Base-by-base conservation (phyloP, 2,888 invertebrate species). In the Diplazon laetatorius region DNA sequence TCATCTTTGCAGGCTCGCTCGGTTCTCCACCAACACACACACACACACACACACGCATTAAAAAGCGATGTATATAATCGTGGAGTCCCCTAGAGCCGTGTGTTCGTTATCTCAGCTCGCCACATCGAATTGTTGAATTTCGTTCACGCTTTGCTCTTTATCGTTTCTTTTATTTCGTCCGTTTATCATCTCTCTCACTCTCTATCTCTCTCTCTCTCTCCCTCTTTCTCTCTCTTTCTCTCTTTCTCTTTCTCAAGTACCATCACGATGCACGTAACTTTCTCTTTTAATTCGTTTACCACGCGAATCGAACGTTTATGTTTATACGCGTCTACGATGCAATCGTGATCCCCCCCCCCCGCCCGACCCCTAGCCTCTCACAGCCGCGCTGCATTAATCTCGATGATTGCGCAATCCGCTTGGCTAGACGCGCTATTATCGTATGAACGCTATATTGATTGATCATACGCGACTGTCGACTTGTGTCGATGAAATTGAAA, bases 51-150 rank as follows among this genome's bases (percentile, higher is more conserved):
- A 30, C 35, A 55, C 55, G 30, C n/a, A 55, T 14, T 30, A 30
- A 55, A 30, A 55, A 55, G 30, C 20, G 20, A 35, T 18, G 14
- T 48, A 39, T 5, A 37, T 35, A 37, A 18, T 10, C 37, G 18
- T 37, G 2, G 16, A 5, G 10, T 14, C 42, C 18, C 18, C 18
- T 44, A 44, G 22, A 60, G 35, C 20, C 25, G 57, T 20, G 10
- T n/a, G 30, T 37, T 18, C 0, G 35, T 25, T 63, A 48, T 65
- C 72, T 65, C 46, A 6, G 42, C 62, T 20, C 63, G 63, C 69
- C 75, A 65, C 70, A 44, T 76, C 69, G 70, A 82, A 81, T 83
- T 78, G 82, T 83, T 82, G 81, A 82, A 84, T 83, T n/a, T 81
- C 79, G 80, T 83, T 80, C 82, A 76, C 72, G 80, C 78, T 80